These are phyloP conservation scores for Argynnis bischoffii DNA, from an alignment of 2,888 invertebrate genomes.

Conservation along the genomic window DNA sequence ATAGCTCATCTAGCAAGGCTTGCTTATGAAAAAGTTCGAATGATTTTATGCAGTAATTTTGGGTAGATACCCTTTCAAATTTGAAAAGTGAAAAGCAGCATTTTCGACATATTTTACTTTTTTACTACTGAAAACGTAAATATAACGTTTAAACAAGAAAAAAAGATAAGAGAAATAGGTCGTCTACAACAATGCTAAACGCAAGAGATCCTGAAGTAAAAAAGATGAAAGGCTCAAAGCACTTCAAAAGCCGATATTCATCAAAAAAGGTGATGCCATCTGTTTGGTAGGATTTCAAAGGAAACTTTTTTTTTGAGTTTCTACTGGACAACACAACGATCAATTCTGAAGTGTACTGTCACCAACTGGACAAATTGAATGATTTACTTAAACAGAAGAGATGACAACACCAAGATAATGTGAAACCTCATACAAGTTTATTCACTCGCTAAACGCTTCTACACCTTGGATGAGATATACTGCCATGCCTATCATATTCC, in stretches of 20 bases:
- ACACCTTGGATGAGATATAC: conserved; percentile 17
- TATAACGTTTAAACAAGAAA: conserved; percentile 11
- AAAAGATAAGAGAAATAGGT: conserved; percentile 3
- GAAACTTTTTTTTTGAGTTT: conserved; percentile 10
- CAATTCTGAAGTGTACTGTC: background rate
- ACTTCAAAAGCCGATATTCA: conserved; percentile 3
- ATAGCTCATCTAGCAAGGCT: conserved; percentile 33
- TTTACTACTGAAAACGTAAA: conserved; percentile 15
- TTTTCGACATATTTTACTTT: conserved; percentile 28
- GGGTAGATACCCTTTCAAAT: conserved; percentile 41
- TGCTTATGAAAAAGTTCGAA: conserved; percentile 37
- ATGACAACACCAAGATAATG: background rate
- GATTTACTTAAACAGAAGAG: conserved; percentile 10
- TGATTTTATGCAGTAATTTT: conserved; percentile 42
- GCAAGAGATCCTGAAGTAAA: too few relatives aligned
- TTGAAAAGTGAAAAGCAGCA: conserved; percentile 36
- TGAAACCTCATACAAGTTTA: background rate
- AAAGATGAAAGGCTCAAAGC: too few relatives aligned
- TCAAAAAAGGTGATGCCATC: conserved; percentile 7
- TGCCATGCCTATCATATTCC: conserved; percentile 19
- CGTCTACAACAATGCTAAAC: too few relatives aligned
- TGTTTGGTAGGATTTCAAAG: conserved; percentile 20
- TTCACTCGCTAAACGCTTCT: conserved; percentile 1
- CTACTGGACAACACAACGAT: conserved; percentile 4
- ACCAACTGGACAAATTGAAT: conserved; percentile 4